Conservation (phyloP, 2,797 vertebrate genomes). For the Ctenochaetus hawaiiensis region DNA sequence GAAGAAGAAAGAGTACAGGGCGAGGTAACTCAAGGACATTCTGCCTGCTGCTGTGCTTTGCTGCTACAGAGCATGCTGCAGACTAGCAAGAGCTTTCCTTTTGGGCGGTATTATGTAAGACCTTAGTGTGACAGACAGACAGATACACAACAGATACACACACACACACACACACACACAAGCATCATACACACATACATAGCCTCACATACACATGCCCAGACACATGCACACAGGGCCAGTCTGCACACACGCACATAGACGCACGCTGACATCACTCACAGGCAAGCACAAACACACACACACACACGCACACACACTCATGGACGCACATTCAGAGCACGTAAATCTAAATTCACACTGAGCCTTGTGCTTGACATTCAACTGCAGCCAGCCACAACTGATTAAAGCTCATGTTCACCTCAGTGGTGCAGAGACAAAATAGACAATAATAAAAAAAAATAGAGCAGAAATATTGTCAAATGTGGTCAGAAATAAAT, state of each 20-base stretch:
- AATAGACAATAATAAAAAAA: neutral
- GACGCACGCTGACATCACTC: slow-evolving; percentile 23
- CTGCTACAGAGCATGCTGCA: slow-evolving; percentile 81
- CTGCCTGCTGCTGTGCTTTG: slow-evolving; percentile 76
- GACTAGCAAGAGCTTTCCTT: slow-evolving; percentile 80
- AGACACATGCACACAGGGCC: slow-evolving; percentile 32
- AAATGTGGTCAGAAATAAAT: neutral
- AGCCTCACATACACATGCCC: slow-evolving; percentile 14
- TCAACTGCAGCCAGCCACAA: slow-evolving; percentile 69
- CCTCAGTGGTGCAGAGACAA: slow-evolving; percentile 55
- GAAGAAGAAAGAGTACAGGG: slow-evolving; percentile 59
- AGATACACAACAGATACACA: slow-evolving; percentile 58
- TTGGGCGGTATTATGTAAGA: slow-evolving; percentile 82
- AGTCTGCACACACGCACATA: slow-evolving; percentile 10
- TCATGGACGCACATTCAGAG: slow-evolving; percentile 65
- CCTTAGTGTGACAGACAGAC: slow-evolving; percentile 74
- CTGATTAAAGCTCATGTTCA: slow-evolving; percentile 62
- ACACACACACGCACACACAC: slow-evolving; percentile 30
- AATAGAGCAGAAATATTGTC: slow-evolving; percentile 2
- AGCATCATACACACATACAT: slow-evolving; percentile 6
- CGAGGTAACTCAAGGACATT: slow-evolving; percentile 85
- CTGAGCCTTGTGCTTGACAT: slow-evolving; percentile 63
- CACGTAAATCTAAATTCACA: slow-evolving; percentile 72
- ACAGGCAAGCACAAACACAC: slow-evolving; percentile 21
- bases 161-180: slow-evolving; percentile 36